Evolutionary conservation across 2,797 vertebrate species (phyloP), one percentile per base, ranked within the genome.

Genomic region (Synaphobranchus kaupii): DNA sequence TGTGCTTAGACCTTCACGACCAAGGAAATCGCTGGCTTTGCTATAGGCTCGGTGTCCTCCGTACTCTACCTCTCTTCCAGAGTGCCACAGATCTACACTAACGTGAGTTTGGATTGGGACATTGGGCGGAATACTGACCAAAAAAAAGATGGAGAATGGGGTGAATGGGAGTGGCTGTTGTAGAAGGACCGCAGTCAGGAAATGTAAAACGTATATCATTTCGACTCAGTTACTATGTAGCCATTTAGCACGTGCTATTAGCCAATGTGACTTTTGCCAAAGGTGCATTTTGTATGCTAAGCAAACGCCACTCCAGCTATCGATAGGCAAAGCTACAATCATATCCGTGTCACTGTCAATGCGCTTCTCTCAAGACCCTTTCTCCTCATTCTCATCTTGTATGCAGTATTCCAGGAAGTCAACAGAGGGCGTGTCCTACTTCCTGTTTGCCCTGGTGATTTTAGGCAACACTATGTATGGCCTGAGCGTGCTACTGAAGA

Each of bases 361-460:
- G 83, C 22, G 60, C 25, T 25, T 63, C 60, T 20, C 22, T 66
- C 22, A 66, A 66, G 2, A 81, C 71, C 25, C 7, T 1, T 0
- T 39, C 10, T 12, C 9, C 2, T 54, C 76, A 54, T 86, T 4
- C 56, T 84, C 52, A 10, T 71, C 83, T 25, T 89, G 9, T 83
- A 48, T 85, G 47, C 91, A 99, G 99, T 97, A 96, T 90, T 95
- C 92, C 81, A 96, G 98, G 92, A 97, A 97, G 91, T 99, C 98
- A 0, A 99, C 98, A 0, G 91, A 94, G 0, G 99, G 99, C 0
- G 90, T 99, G 73, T 99, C 99, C 8, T 97, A 95, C 92, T 97
- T 96, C 4, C 96, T 99, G 84, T 99, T 99, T 0, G 98, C 96
- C 0, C 91, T 99, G 92, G 97, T 99, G 91, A 98, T 99, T 91